These are phyloP conservation scores for Ceratina calcarata DNA, from an alignment of 1,140 invertebrate genomes.

Conservation along the genomic window DNA sequence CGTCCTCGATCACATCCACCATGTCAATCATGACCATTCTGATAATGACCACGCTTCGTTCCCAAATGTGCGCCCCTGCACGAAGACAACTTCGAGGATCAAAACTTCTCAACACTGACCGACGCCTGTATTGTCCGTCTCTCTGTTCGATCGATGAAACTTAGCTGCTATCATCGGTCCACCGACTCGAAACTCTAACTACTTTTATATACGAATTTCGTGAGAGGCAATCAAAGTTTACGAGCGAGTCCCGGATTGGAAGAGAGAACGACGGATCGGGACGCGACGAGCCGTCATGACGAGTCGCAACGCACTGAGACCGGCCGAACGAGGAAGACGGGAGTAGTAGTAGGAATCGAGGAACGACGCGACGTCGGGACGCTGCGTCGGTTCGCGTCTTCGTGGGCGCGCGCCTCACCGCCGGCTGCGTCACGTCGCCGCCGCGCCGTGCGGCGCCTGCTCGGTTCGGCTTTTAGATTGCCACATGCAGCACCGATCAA, in stretches of 20 bases:
- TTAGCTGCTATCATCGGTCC: neutral
- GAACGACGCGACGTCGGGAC: slow-evolving; percentile 26
- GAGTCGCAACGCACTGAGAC: slow-evolving; percentile 50
- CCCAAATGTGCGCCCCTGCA: no score
- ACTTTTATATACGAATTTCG: no score
- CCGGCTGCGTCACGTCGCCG: slow-evolving; percentile 54
- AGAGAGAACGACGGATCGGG: neutral
- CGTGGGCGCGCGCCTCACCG: slow-evolving; percentile 31
- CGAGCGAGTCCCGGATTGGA: neutral
- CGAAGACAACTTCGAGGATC: no score
- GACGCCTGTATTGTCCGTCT: neutral
- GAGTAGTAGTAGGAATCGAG: slow-evolving; percentile 24
- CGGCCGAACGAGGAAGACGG: slow-evolving; percentile 34
- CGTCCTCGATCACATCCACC: slow-evolving; percentile 76
- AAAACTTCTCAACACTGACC: no score
- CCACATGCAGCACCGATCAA: no score
- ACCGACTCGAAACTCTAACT: no score
- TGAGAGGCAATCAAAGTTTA: no score
- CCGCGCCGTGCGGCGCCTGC: slow-evolving; percentile 67
- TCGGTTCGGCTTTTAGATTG: slow-evolving; percentile 15
- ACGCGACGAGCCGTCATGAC: slow-evolving; percentile 27
- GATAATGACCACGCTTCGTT: slow-evolving; percentile 16
- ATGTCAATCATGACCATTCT: slow-evolving; percentile 80
- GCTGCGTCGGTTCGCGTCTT: slow-evolving; percentile 18
- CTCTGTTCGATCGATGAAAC: neutral